A percentile compares a stretch with the other conserved stretches of the same genome.
These are phyloP conservation scores for Thalassophryne amazonica DNA, from an alignment of 2,797 vertebrate species.

Conservation along the genomic window DNA sequence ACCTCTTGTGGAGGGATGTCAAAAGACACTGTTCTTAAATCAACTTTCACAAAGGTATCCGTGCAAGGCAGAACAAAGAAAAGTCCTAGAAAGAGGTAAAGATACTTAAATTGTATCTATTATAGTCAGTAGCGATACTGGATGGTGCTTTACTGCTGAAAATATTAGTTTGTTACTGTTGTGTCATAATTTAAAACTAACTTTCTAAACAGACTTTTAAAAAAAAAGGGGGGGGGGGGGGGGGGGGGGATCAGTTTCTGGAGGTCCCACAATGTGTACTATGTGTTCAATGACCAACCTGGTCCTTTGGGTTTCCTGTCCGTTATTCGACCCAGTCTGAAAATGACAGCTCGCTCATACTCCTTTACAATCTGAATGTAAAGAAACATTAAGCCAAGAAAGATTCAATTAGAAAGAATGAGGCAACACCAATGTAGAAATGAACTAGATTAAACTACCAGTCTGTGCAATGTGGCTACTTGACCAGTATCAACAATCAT, in stretches of 20 bases:
- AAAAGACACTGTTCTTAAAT: conserved; percentile 78
- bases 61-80: conserved; percentile 79
- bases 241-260: too few relatives aligned
- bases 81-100: conserved; percentile 59
- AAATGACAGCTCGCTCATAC: conserved; percentile 81
- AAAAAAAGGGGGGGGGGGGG: too few relatives aligned
- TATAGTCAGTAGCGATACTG: not conserved
- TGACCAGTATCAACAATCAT: too few relatives aligned
- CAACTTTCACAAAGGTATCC: conserved; percentile 75
- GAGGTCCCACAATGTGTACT: too few relatives aligned
- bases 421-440: not conserved
- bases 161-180: too few relatives aligned
- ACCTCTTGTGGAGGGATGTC: conserved; percentile 82
- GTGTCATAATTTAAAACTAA: not conserved
- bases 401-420: not conserved
- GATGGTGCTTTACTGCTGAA: too few relatives aligned
- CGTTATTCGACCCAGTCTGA: conserved; percentile 75
- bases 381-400: conserved; percentile 1
- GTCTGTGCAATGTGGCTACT: too few relatives aligned
- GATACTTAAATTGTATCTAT: not conserved
- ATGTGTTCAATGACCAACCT: conserved; percentile 54
- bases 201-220: not conserved
- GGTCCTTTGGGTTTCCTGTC: conserved; percentile 79
- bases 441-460: too few relatives aligned
- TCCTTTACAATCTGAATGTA: conserved; percentile 75